Evolutionary conservation across 1,140 invertebrate genomes (phyloP), one percentile per base, ranked within the genome.

Genomic region (Sinonovacula constricta): DNA sequence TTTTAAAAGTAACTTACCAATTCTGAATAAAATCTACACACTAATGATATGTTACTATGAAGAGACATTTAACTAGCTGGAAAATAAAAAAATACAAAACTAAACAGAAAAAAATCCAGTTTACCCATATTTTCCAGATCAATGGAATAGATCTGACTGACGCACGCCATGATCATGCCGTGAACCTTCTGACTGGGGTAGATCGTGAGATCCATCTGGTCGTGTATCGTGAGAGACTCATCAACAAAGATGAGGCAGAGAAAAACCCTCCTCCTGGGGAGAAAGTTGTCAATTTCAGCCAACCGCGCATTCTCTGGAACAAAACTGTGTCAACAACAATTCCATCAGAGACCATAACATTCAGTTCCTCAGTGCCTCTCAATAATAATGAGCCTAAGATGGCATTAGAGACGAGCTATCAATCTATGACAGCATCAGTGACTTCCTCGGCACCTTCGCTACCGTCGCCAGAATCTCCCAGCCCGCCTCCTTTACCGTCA

Each of bases 81-180:
- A n/a, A n/a, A n/a, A n/a, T n/a, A n/a, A n/a, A n/a, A n/a, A n/a
- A n/a, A n/a, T n/a, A n/a, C n/a, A n/a, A n/a, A n/a, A n/a, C n/a
- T n/a, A n/a, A n/a, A n/a, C n/a, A n/a, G n/a, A n/a, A n/a, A n/a
- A n/a, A n/a, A n/a, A n/a, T n/a, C n/a, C n/a, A n/a, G n/a, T n/a
- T n/a, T n/a, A n/a, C n/a, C n/a, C n/a, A n/a, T n/a, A 14, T 67
- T 49, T 83, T 88, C 10, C 88, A 97, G 95, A 99, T 99, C 83
- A 99, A 99, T 91, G 97, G 97, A 79, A 95, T 97, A 28, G 97
- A 98, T 92, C 94, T 99, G 93, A 95, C 94, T 56, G 95, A 95
- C 82, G 96, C 96, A 0, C 93, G 95, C 39, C 97, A 99, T 91
- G 97, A 98, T 84, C 95, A 97, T 85, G 97, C 97, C 22, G 97